Evolutionary conservation across 2,797 vertebrate species (phyloP), one percentile per base, ranked within the genome.

Genomic region (Cryptoprocta ferox): DNA sequence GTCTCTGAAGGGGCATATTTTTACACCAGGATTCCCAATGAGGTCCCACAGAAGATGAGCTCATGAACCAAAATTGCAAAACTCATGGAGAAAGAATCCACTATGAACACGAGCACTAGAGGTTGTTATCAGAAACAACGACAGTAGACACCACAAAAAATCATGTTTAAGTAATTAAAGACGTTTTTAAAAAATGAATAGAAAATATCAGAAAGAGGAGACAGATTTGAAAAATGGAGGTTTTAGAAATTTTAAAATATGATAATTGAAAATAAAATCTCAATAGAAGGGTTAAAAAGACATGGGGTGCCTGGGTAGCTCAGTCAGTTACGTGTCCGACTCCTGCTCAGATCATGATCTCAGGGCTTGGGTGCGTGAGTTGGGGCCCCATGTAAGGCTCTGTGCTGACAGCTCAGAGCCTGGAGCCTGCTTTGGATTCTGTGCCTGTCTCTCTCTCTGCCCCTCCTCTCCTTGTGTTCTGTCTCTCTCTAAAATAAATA

Each of bases 231-330:
- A 84, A 95, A 91, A 92, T 4, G 66, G 50, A 95, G 85, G 35
- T 91, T 93, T 88, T 35, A 91, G 8, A 76, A 88, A 88, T 53
- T 5, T 86, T 37, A 83, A 93, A 89, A 87, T 70, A 83, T n/a
- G 2, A 35, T 15, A 8, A 66, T 30, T 91, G 13, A 92, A 66
- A 95, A 50, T 66, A 91, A 66, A 93, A 76, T 94, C 63, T 86
- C 30, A 95, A 32, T 48, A 61, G 6, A 53, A 39, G 30, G 7
- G 4, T 91, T 63, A 85, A 78, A 91, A 1, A 66, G 5, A 59
- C 56, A 59, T 24, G 56, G 56, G 2, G 21, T 59, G 56, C 19
- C 56, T 24, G 56, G 21, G 56, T 59, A 6, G 56, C 56, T 59
- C 56, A 59, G 56, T 24, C 7, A 2, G 56, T 59, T 59, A 59